Conservation (phyloP, 2,888 invertebrate genomes). For the Exephanes ischioxanthus region DNA sequence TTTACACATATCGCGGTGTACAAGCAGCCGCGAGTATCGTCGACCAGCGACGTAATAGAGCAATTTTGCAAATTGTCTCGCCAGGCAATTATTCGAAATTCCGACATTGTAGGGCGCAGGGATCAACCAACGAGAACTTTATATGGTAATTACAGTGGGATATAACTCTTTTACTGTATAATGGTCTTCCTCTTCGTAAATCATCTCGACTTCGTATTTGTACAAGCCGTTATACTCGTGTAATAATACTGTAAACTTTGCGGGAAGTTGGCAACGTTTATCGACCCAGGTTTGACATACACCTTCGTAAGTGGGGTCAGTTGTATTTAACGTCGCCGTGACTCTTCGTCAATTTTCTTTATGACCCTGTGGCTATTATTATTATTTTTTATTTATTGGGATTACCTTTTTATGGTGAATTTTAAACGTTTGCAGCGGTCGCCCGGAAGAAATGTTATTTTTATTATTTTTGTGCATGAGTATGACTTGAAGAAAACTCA, state of each 20-base stretch:
- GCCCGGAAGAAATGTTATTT: not conserved
- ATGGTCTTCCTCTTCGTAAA: not conserved
- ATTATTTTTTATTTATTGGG: not conserved
- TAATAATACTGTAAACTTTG: not conserved
- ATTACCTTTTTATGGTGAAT: not conserved
- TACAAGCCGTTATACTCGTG: slow-evolving; percentile 3
- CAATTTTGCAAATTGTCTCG: slow-evolving; percentile 79
- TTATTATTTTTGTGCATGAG: not conserved
- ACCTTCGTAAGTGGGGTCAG: slow-evolving; percentile 8
- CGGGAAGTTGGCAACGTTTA: slow-evolving; percentile 10
- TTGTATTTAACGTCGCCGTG: not conserved
- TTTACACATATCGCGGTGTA: not conserved
- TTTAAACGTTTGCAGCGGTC: not conserved
- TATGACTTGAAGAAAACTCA: not conserved
- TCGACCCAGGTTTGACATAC: not conserved
- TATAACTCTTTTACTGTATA: slow-evolving; percentile 39
- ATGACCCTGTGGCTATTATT: not conserved
- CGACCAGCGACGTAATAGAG: slow-evolving; percentile 74
- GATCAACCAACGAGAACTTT: slow-evolving; percentile 74
- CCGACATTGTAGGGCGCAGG: slow-evolving; percentile 66
- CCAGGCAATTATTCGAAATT: slow-evolving; percentile 73
- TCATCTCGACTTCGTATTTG: slow-evolving; percentile 17
- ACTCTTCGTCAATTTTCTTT: not conserved
- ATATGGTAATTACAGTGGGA: slow-evolving; percentile 75
- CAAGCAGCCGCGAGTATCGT: slow-evolving; percentile 36